Evolutionary conservation across 2,797 vertebrate genomes (phyloP).

Genomic region (Phoxinus dragarum): DNA sequence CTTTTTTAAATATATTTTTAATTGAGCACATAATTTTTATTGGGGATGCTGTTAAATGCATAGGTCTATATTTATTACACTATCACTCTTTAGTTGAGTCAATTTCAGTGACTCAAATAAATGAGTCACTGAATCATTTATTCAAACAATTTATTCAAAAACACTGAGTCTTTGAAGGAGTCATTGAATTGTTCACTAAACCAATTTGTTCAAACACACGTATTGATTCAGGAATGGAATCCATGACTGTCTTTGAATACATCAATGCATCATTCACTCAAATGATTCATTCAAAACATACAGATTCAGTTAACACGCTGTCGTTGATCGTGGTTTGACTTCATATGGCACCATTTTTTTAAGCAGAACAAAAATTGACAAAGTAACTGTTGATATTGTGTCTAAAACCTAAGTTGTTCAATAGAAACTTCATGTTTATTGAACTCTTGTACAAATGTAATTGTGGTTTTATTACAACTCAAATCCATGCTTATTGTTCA

Average conservation of each 20-base stretch:
- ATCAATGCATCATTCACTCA: background rate
- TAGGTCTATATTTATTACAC: background rate
- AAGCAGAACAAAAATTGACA: background rate
- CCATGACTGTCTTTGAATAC: background rate
- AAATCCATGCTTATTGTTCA: background rate
- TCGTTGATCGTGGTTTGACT: background rate
- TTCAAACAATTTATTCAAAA: background rate
- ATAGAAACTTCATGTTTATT: background rate
- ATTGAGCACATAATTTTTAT: too few species aligned
- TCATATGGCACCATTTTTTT: background rate
- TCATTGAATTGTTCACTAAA: background rate
- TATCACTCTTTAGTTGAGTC: background rate
- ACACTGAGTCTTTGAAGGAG: background rate
- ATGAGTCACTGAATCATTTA: background rate
- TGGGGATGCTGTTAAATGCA: background rate
- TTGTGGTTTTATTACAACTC: background rate
- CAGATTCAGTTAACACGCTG: background rate
- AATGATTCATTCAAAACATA: background rate
- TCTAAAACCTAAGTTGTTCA: background rate
- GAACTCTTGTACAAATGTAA: background rate
- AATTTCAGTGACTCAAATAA: background rate
- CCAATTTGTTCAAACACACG: background rate
- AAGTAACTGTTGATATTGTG: background rate
- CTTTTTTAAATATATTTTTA: background rate
- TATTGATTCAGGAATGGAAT: background rate